These are phyloP conservation scores for Muntiacus muntjak DNA, from an alignment of 2,113 vertebrate species.

Conservation along the genomic window DNA sequence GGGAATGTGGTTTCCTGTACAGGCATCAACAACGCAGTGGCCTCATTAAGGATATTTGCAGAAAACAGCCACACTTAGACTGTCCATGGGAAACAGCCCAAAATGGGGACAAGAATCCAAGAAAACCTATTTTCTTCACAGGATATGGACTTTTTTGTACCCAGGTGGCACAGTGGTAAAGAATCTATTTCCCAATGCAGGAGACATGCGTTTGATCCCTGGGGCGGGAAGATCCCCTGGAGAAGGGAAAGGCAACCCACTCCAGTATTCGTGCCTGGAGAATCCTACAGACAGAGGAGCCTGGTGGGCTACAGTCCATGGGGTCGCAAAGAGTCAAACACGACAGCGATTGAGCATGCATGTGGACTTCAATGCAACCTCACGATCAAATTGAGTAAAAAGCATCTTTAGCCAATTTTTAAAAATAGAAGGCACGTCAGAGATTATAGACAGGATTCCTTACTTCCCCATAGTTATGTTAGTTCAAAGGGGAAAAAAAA, in stretches of 20 bases:
- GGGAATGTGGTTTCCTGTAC: accelerated
- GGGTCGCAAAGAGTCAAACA: neutral
- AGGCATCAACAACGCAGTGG: accelerated
- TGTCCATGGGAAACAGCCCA: neutral
- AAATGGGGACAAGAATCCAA: neutral
- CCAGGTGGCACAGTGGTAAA: neutral
- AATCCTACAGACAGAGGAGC: neutral
- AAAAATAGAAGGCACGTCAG: neutral
- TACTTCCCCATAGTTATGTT: neutral
- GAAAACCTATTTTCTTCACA: neutral
- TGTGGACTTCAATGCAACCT: neutral
- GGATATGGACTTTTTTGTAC: neutral
- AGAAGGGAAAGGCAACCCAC: neutral
- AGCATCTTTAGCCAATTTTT: neutral
- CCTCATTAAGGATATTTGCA: neutral
- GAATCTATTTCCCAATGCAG: neutral
- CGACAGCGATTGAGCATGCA: accelerated
- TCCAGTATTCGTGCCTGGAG: neutral
- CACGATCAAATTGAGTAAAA: accelerated
- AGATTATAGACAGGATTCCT: neutral
- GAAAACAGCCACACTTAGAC: neutral
- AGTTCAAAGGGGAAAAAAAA: neutral
- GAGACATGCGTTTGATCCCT: neutral
- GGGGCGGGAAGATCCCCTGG: neutral
- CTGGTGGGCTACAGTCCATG: neutral